Percentiles rank a stretch among this genome's conserved stretches.
phyloP scores from a whole-genome alignment of 1,140 invertebrate genomes.

The silkworm (Bombyx mori) region DNA sequence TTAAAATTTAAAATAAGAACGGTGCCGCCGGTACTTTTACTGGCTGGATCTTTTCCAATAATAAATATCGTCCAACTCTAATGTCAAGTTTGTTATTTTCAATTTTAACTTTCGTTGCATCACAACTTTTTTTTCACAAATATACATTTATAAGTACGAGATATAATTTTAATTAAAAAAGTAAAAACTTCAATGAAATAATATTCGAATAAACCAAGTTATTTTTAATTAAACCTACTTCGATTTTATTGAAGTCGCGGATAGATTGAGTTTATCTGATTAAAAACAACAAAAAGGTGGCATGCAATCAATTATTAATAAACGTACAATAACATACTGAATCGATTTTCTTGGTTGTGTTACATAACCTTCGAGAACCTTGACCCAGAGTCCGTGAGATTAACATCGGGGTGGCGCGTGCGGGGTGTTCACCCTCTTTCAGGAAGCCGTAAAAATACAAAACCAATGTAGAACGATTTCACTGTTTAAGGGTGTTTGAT shows the following conservation, averaged over 20 bases:
- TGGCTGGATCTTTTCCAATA: constrained; percentile 34
- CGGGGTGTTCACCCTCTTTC: constrained; percentile 1
- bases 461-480: not conserved
- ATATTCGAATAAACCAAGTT: too few species aligned
- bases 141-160: too few species aligned
- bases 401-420: constrained; percentile 7
- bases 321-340: too few species aligned
- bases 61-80: constrained; percentile 18
- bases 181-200: too few species aligned
- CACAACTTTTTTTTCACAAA: too few species aligned
- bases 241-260: too few species aligned
- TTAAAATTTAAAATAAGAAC: constrained; percentile 35
- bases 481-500: not conserved
- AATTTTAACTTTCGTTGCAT: constrained; percentile 37
- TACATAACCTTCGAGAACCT: not conserved
- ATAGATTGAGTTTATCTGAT: too few species aligned
- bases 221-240: too few species aligned
- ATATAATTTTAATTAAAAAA: too few species aligned
- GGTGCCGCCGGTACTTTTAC: constrained; percentile 27
- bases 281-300: too few species aligned
- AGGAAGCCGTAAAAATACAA: constrained; percentile 20
- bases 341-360: not conserved
- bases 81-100: constrained; percentile 48
- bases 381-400: constrained; percentile 1
- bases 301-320: too few species aligned